Percentiles rank a stretch among this genome's conserved stretches.
Conservation (phyloP, 2,888 invertebrate genomes). For the Nymphalis c-album region DNA sequence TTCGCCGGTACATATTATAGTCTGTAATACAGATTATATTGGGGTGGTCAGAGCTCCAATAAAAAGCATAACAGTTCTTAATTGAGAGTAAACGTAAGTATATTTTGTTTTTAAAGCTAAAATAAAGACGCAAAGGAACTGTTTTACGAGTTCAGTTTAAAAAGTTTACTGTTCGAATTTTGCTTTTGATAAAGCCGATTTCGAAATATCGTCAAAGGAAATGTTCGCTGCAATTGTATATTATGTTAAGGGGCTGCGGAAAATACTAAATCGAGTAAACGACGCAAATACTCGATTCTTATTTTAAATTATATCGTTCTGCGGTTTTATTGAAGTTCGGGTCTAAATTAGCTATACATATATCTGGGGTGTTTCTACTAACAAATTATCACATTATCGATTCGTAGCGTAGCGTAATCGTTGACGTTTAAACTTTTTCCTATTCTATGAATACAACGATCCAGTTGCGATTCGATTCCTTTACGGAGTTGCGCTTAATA, state of each 20-base stretch:
- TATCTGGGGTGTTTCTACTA: too few species aligned
- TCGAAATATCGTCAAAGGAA: constrained; percentile 5
- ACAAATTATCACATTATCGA: too few species aligned
- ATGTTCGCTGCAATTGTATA: not conserved
- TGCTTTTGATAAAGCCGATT: constrained; percentile 10
- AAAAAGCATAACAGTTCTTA: constrained; percentile 25
- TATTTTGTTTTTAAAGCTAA: not conserved
- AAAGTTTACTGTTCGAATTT: not conserved
- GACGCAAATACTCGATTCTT: too few species aligned
- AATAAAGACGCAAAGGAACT: constrained; percentile 12
- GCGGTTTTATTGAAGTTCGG: too few species aligned
- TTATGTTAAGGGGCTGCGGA: not conserved
- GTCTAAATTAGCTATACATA: too few species aligned
- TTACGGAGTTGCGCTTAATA: too few species aligned
- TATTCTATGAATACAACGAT: too few species aligned
- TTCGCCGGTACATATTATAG: not conserved
- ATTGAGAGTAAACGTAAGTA: constrained; percentile 23
- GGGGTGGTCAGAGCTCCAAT: constrained; percentile 12
- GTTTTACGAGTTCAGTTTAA: constrained; percentile 14
- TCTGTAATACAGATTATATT: constrained; percentile 19
- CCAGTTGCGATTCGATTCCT: too few species aligned
- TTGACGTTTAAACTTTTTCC: too few species aligned
- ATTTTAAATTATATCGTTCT: too few species aligned
- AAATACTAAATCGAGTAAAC: too few species aligned
- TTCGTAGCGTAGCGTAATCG: too few species aligned